Evolutionary conservation across 2,113 vertebrate species (phyloP).

Genomic region (Nycticorax nycticorax): DNA sequence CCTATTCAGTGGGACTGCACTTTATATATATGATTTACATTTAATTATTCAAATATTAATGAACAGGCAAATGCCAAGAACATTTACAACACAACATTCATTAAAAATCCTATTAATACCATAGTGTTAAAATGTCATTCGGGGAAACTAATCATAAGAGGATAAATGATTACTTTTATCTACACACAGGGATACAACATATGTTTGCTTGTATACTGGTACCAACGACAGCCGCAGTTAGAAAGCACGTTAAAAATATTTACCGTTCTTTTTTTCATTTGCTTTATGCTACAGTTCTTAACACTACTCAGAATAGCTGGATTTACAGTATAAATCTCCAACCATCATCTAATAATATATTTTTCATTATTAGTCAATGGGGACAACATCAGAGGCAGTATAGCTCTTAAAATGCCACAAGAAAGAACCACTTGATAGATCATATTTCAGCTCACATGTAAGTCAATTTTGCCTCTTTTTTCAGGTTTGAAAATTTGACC

Average conservation of each 20-base stretch:
- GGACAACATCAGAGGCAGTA: slow-evolving; percentile 74
- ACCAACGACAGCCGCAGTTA: not conserved
- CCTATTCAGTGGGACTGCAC: not conserved
- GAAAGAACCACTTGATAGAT: slow-evolving; percentile 61
- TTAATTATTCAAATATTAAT: not conserved
- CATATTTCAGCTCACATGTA: slow-evolving; percentile 45
- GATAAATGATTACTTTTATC: not conserved
- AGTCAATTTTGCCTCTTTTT: not conserved
- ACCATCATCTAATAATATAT: slow-evolving; percentile 17
- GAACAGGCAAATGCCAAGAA: not conserved
- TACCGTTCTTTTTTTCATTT: not conserved
- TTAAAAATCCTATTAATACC: not conserved
- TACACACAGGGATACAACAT: not conserved
- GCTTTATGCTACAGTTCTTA: not conserved
- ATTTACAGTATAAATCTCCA: slow-evolving; percentile 13
- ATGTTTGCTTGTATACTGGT: not conserved
- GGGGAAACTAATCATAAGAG: not conserved
- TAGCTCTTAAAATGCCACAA: slow-evolving; percentile 70
- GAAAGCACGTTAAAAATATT: not conserved
- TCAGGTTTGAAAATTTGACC: not conserved
- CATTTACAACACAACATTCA: not conserved
- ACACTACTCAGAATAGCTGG: not conserved
- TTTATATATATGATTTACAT: not conserved
- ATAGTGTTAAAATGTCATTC: not conserved
- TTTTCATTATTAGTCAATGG: slow-evolving; percentile 73